Percentiles rank a stretch among this genome's conserved stretches.
Evolutionary conservation across 2,888 invertebrate genomes (phyloP).

Genomic region (Schizaphis graminum): DNA sequence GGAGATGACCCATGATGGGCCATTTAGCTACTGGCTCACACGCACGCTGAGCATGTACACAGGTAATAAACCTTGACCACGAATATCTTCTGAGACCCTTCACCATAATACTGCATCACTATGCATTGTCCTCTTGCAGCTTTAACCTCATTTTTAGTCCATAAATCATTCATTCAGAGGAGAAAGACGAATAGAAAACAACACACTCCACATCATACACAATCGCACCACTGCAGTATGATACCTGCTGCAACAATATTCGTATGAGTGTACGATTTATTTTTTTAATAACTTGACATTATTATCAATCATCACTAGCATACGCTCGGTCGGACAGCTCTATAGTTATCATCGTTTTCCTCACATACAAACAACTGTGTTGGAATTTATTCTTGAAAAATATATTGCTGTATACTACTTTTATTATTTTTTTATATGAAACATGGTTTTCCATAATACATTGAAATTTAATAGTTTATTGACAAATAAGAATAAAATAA

Average conservation of each 20-base stretch:
- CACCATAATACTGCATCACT: slow-evolving; percentile 34
- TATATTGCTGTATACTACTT: background rate
- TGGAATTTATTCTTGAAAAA: background rate
- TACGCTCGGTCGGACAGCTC: background rate
- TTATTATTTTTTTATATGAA: background rate
- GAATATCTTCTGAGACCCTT: slow-evolving; percentile 44
- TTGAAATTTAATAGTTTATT: background rate
- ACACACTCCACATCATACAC: background rate
- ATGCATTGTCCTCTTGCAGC: slow-evolving; percentile 35
- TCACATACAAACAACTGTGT: background rate
- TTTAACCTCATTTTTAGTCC: slow-evolving; percentile 40
- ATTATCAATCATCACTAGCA: background rate
- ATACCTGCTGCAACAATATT: background rate
- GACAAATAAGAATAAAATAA: background rate
- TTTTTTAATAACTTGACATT: background rate
- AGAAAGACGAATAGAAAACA: slow-evolving; percentile 8
- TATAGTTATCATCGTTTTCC: background rate
- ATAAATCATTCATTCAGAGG: slow-evolving; percentile 43
- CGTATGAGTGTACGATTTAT: background rate
- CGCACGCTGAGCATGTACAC: background rate
- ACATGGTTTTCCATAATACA: background rate
- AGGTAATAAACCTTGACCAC: slow-evolving; percentile 60
- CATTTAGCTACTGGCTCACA: slow-evolving; percentile 20
- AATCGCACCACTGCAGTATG: background rate
- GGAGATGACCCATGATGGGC: slow-evolving; percentile 18